Percentiles rank a stretch among this genome's conserved stretches.
Evolutionary conservation across 1,140 invertebrate genomes (phyloP).

Genomic region (Idris sp.): DNA sequence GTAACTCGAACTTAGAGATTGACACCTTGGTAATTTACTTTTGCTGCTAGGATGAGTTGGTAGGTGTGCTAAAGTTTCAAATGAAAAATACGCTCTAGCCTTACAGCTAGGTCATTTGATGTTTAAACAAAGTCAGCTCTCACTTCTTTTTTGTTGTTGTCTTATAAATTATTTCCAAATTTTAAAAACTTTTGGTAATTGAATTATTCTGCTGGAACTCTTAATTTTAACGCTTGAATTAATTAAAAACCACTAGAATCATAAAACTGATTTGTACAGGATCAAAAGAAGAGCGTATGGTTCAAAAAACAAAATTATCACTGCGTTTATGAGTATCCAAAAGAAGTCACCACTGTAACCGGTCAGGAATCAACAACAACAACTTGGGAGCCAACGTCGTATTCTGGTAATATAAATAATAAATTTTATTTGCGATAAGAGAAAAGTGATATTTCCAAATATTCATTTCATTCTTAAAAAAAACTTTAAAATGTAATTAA

Average conservation of each 20-base stretch:
- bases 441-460: too few relatives aligned
- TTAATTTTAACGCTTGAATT: slow-evolving; percentile 9
- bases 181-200: too few relatives aligned
- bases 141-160: slow-evolving; percentile 3
- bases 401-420: slow-evolving; percentile 72
- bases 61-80: slow-evolving; percentile 66
- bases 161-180: too few relatives aligned
- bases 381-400: slow-evolving; percentile 72
- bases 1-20: slow-evolving; percentile 42
- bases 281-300: slow-evolving; percentile 82
- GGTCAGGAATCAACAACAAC: slow-evolving; percentile 66
- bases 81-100: slow-evolving; percentile 42
- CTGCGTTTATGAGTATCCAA: slow-evolving; percentile 89
- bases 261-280: slow-evolving; percentile 69
- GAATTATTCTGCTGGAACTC: too few relatives aligned
- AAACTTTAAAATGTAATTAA: slow-evolving; percentile 13
- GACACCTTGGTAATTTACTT: slow-evolving; percentile 59
- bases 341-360: slow-evolving; percentile 78
- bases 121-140: slow-evolving; percentile 11
- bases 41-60: slow-evolving; percentile 75
- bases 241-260: slow-evolving; percentile 20
- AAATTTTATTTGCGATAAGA: too few relatives aligned
- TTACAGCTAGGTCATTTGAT: slow-evolving; percentile 17
- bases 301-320: slow-evolving; percentile 90
- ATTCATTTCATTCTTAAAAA: too few relatives aligned